phyloP scores from a whole-genome alignment of 2,888 invertebrate genomes.

The Diarsia dahlii region DNA sequence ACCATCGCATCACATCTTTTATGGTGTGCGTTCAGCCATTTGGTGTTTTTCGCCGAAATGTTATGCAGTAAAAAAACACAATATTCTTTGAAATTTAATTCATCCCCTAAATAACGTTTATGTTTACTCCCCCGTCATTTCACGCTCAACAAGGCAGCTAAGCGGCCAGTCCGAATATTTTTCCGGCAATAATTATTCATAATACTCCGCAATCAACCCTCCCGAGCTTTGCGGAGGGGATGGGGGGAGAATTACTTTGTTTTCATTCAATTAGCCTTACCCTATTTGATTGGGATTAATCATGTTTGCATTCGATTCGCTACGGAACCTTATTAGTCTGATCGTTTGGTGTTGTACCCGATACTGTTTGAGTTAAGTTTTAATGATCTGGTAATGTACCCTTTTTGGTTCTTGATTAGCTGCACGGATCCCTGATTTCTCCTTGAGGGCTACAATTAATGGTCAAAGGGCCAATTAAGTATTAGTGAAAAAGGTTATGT shows the following conservation, averaged over 20 bases:
- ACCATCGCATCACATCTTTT: background rate
- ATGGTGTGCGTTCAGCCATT: background rate
- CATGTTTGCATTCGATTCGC: slow-evolving; percentile 64
- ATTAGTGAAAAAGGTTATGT: background rate
- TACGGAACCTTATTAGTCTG: slow-evolving; percentile 55
- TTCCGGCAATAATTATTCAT: slow-evolving; percentile 56
- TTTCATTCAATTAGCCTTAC: slow-evolving; percentile 69
- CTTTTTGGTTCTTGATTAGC: slow-evolving; percentile 45
- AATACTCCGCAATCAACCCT: slow-evolving; percentile 44
- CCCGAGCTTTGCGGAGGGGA: background rate
- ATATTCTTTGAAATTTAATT: slow-evolving; percentile 8
- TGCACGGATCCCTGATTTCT: slow-evolving; percentile 9
- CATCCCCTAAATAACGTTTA: slow-evolving; percentile 10
- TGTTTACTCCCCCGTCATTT: slow-evolving; percentile 15
- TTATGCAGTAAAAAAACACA: background rate
- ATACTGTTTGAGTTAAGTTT: slow-evolving; percentile 53
- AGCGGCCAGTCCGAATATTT: slow-evolving; percentile 49
- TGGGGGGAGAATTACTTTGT: slow-evolving; percentile 63
- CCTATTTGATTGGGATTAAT: slow-evolving; percentile 69
- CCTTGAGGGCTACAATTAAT: slow-evolving; percentile 10
- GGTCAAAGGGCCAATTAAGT: slow-evolving; percentile 15
- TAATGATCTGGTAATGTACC: slow-evolving; percentile 29
- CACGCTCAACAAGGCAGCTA: slow-evolving; percentile 25
- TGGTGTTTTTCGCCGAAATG: no score
- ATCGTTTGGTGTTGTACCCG: slow-evolving; percentile 32